phyloP scores from a whole-genome alignment of 2,113 vertebrate species.

The crab-eating macaque (Macaca fascicularis) region DNA sequence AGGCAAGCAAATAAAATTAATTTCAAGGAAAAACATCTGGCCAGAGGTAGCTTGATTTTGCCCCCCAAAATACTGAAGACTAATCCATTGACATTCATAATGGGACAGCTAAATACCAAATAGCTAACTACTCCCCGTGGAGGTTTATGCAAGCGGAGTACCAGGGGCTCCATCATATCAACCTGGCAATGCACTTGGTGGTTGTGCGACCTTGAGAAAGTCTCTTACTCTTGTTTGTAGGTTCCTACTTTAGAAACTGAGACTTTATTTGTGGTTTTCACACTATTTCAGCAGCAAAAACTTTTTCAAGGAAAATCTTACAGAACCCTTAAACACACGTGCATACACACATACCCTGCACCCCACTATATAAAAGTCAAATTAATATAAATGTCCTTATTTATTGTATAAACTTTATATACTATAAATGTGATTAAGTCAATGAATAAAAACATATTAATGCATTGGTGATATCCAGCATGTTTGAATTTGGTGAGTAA shows the following conservation, averaged over 20 bases:
- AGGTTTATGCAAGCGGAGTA: neutral
- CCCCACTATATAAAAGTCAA: neutral
- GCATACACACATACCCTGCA: neutral
- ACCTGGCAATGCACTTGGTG: neutral
- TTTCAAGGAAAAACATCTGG: conserved; percentile 11
- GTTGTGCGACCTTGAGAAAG: neutral
- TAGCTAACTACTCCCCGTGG: neutral
- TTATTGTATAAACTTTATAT: neutral
- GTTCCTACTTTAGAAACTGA: conserved; percentile 27
- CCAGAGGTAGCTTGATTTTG: conserved; percentile 28
- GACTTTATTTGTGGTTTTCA: conserved; percentile 10
- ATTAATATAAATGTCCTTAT: conserved; percentile 36
- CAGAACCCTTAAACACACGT: neutral
- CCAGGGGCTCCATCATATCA: neutral
- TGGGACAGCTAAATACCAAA: neutral
- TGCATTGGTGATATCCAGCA: neutral
- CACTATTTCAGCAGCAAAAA: neutral
- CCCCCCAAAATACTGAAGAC: neutral
- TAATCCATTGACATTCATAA: neutral
- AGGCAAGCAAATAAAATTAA: conserved; percentile 32
- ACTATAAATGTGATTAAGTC: neutral
- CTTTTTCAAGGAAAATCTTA: conserved; percentile 34
- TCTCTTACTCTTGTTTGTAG: neutral
- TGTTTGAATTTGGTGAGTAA: conserved; percentile 35
- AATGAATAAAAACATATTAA: conserved; percentile 23